Percentiles rank a stretch among this genome's conserved stretches.
Conservation (phyloP, 2,113 vertebrate genomes). For the Nannospalax galili region DNA sequence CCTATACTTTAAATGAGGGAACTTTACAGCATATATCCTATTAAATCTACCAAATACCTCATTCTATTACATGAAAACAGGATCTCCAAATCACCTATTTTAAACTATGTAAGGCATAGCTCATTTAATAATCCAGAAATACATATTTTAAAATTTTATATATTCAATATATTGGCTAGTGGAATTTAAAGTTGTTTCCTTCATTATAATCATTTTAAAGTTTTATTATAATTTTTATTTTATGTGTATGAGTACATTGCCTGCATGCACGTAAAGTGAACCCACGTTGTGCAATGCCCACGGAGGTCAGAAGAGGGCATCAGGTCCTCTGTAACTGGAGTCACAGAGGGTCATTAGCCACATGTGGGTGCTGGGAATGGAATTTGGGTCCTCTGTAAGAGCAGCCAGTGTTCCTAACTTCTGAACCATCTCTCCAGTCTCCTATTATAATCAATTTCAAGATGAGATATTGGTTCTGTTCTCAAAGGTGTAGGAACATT, state of each 20-base stretch:
- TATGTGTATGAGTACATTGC: no score
- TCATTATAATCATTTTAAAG: slow-evolving; percentile 11
- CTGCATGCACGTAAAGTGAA: no score
- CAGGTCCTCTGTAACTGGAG: no score
- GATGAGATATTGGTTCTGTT: not conserved
- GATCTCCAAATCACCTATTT: not conserved
- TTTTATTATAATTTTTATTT: no score
- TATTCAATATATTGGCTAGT: not conserved
- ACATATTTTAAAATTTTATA: not conserved
- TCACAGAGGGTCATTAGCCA: no score
- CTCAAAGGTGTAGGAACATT: not conserved
- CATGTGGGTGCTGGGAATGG: no score
- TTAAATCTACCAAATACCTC: slow-evolving; percentile 4
- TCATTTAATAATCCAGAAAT: slow-evolving; percentile 22
- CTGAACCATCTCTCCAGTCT: no score
- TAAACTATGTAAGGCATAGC: not conserved
- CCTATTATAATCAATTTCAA: not conserved
- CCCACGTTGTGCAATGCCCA: no score
- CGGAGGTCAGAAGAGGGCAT: no score
- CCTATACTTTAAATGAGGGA: not conserved
- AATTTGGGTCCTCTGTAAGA: no score
- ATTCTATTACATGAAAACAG: not conserved
- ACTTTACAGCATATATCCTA: not conserved
- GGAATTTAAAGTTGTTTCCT: not conserved
- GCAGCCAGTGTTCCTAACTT: no score